Base-by-base conservation (phyloP, 1,140 invertebrate genomes). In the Rhopalosiphum padi region DNA sequence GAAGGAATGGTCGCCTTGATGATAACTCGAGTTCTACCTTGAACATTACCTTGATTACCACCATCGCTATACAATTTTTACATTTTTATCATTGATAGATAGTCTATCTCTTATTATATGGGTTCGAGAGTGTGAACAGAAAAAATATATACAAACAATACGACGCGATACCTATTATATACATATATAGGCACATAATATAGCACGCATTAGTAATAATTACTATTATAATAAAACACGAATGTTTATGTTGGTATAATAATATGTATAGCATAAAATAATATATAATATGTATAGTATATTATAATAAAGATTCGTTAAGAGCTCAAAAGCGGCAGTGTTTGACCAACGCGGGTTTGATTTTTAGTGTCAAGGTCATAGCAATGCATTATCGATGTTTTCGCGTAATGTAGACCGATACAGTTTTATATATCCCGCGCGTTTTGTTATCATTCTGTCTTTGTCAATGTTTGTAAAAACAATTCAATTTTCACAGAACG, bases 1-100 rank as follows among this genome's bases (percentile, higher is more conserved):
- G 91, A 93, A 93, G 91, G 82, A 93, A 93, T n/a, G 91, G 91
- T 93, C 82, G 91, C 91, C 91, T 93, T 93, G 91, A 93, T 93
- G 77, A 93, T 82, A 86, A 82, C 82, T 83, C 68, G 48, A 93
- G 77, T 86, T 93, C 91, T 85, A 93, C 91, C 91, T 93, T 93
- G 91, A 93, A 93, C 91, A 85, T 93, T 85, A 93, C 91, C 91
- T 93, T 93, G 91, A 93, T 93, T 53, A 18, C 91, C 91, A 85
- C 91, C 91, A 85, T 93, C 82, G 35, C 82, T 68, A 30, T 93
- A 86, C 48, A 55, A 43, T 90, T 90, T 89, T 90, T 90, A 90
- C 53, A 90, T 90, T 90, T 90, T 90, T 68, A 90, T 90, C 89
- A 43, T 90, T 43, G 89, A 90, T 90, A 48, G 43, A 30, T n/a